Percentiles rank a stretch among this genome's conserved stretches.
phyloP scores from a whole-genome alignment of 2,888 invertebrate species.

The Xylota segnis region DNA sequence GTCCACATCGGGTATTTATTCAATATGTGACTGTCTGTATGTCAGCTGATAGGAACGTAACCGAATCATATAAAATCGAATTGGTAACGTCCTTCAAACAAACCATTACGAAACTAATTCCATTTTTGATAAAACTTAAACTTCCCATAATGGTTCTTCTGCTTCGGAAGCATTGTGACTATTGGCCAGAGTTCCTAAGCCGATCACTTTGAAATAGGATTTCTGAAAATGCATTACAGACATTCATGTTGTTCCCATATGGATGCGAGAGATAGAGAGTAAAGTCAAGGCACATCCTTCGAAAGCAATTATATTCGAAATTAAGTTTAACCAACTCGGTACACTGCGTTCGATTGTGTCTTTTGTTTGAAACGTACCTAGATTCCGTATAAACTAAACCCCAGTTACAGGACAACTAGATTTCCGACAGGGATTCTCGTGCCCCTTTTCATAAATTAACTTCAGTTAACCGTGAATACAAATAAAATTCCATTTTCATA shows the following conservation, averaged over 20 bases:
- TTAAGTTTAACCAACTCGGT: constrained; percentile 3
- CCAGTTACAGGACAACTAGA: neutral
- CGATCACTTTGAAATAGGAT: too few species aligned
- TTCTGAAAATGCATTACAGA: too few species aligned
- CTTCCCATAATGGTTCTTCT: too few species aligned
- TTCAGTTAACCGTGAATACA: constrained; percentile 58
- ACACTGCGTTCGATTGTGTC: neutral
- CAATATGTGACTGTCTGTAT: too few species aligned
- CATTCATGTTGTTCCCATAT: neutral
- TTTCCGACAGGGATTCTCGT: constrained; percentile 7
- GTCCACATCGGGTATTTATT: too few species aligned
- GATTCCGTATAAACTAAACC: neutral
- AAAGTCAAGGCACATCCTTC: neutral
- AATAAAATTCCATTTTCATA: constrained; percentile 58
- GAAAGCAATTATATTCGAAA: constrained; percentile 13
- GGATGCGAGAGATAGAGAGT: neutral
- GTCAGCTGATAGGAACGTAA: too few species aligned
- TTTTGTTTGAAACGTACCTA: neutral
- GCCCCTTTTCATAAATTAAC: constrained; percentile 49
- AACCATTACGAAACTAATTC: too few species aligned
- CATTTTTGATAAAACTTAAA: too few species aligned
- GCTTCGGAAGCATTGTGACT: neutral
- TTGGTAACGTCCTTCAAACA: too few species aligned
- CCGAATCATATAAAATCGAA: too few species aligned
- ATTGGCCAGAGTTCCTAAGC: too few species aligned